Percentiles rank a stretch among this genome's conserved stretches.
These are phyloP conservation scores for Trichonephila inaurata DNA, from an alignment of 1,140 invertebrate species.

Conservation along the genomic window DNA sequence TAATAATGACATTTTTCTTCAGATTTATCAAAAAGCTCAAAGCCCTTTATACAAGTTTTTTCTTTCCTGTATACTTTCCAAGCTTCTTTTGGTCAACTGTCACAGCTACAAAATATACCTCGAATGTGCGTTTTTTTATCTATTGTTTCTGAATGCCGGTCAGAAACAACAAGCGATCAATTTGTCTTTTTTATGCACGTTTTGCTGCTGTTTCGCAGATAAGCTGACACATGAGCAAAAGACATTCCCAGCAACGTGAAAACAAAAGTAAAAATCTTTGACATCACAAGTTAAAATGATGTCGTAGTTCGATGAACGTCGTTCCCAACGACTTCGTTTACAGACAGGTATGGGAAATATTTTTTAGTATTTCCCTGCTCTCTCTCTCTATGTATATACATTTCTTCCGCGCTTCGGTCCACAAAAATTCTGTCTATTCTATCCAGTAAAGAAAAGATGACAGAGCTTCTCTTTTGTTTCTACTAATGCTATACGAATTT, in stretches of 20 bases:
- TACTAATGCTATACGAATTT: background rate
- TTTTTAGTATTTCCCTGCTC: constrained; percentile 36
- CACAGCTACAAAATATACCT: constrained; percentile 41
- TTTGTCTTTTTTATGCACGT: constrained; percentile 64
- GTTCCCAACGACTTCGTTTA: constrained; percentile 16
- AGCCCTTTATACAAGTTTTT: background rate
- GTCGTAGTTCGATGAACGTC: constrained; percentile 46
- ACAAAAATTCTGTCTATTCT: background rate
- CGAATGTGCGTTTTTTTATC: constrained; percentile 17
- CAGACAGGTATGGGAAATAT: constrained; percentile 44
- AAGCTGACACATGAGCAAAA: constrained; percentile 48
- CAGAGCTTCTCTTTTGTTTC: background rate
- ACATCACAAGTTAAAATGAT: constrained; percentile 56
- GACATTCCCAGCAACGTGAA: constrained; percentile 17
- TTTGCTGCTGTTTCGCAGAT: constrained; percentile 37
- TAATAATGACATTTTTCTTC: background rate
- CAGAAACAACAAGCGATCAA: constrained; percentile 50
- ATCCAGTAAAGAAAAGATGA: background rate
- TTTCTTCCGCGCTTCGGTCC: background rate
- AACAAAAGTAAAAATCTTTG: constrained; percentile 45
- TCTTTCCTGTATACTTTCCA: background rate
- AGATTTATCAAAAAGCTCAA: background rate
- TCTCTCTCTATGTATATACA: background rate
- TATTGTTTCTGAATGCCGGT: constrained; percentile 4
- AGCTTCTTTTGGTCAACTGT: background rate